Evolutionary conservation across 2,113 vertebrate genomes (phyloP).

Genomic region (Paradoxurus hermaphroditus): DNA sequence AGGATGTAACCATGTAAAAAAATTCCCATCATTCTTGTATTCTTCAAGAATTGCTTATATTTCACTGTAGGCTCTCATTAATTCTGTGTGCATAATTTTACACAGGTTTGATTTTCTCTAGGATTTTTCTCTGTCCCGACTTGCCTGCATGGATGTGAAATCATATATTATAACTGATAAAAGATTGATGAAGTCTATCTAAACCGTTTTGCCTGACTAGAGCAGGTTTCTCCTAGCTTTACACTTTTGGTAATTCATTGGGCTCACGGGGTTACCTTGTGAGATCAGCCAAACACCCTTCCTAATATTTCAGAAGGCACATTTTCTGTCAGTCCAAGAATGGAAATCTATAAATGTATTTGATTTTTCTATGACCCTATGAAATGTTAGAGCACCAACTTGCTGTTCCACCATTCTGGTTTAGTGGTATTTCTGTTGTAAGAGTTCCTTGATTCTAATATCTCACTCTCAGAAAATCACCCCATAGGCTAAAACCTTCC

Average conservation of each 20-base stretch:
- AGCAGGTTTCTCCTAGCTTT: background rate
- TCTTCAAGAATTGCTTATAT: background rate
- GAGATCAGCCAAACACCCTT: background rate
- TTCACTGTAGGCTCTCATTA: background rate
- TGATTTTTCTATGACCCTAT: background rate
- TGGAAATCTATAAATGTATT: background rate
- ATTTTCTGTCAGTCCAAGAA: background rate
- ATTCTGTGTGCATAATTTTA: background rate
- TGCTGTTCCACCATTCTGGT: background rate
- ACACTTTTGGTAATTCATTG: background rate
- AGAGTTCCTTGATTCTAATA: background rate
- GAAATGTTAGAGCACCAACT: background rate
- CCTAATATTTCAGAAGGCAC: background rate
- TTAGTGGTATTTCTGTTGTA: background rate
- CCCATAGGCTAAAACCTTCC: background rate
- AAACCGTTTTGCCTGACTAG: background rate
- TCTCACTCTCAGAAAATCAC: background rate
- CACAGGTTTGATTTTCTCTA: background rate
- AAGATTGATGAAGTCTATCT: background rate
- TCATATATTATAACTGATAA: background rate
- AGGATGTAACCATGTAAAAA: background rate
- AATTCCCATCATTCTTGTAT: background rate
- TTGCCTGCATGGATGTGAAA: background rate
- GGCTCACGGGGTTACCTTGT: background rate
- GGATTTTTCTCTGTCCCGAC: background rate